Percentiles rank a stretch among this genome's conserved stretches.
Evolutionary conservation across 2,888 invertebrate species (phyloP).

Genomic region (Exephanes ischioxanthus): DNA sequence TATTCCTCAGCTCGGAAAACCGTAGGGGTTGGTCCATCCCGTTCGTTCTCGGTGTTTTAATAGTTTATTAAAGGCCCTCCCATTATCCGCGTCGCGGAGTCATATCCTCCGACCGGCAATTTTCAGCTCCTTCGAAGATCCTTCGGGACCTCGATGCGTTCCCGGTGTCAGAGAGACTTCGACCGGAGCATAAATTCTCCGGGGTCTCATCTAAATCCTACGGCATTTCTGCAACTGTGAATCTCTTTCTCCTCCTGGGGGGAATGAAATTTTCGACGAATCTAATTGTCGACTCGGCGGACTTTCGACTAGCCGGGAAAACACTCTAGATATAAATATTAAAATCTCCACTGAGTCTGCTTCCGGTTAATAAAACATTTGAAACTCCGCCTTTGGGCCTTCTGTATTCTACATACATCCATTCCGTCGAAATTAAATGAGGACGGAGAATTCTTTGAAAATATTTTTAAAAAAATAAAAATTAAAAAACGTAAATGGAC

Average conservation of each 20-base stretch:
- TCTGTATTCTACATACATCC: conserved; percentile 36
- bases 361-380: conserved; percentile 42
- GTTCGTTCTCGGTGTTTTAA: conserved; percentile 63
- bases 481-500: conserved; percentile 42
- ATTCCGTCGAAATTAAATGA: conserved; percentile 50
- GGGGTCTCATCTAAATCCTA: conserved; percentile 46
- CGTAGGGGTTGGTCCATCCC: conserved; percentile 55
- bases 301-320: conserved; percentile 41
- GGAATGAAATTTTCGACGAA: conserved; percentile 24
- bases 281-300: conserved; percentile 43
- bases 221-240: conserved; percentile 18
- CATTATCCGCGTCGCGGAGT: conserved; percentile 69
- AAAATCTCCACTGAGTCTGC: conserved; percentile 60
- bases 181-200: conserved; percentile 53
- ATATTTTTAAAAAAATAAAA: conserved; percentile 30
- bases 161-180: conserved; percentile 31
- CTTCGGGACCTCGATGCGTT: conserved; percentile 20
- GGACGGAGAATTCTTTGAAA: conserved; percentile 50
- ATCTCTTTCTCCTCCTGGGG: background rate
- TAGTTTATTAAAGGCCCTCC: conserved; percentile 75
- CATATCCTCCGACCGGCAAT: conserved; percentile 47
- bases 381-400: conserved; percentile 33
- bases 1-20: conserved; percentile 64
- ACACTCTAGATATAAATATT: conserved; percentile 60
- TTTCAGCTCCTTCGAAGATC: conserved; percentile 37